These are phyloP conservation scores for Dromiciops gliroides DNA, from an alignment of 2,113 vertebrate genomes.

Conservation along the genomic window DNA sequence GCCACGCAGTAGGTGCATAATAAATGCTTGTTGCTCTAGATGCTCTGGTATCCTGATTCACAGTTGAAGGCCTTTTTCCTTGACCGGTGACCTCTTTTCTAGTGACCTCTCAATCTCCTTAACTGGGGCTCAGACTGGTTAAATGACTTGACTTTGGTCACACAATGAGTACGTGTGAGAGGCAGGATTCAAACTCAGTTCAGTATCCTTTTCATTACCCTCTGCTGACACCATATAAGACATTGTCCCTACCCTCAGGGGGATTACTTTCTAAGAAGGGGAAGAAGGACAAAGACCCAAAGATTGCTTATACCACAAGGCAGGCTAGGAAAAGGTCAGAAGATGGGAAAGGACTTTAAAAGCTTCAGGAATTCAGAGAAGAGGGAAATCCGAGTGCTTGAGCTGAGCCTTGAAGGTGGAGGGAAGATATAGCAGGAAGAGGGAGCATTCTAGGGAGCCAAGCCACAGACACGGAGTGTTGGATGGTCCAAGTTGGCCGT, in stretches of 20 bases:
- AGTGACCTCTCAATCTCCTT: too few species aligned
- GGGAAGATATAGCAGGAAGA: not conserved
- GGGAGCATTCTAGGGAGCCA: not conserved
- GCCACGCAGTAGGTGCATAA: too few species aligned
- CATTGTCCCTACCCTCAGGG: not conserved
- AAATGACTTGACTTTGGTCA: too few species aligned
- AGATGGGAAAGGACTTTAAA: not conserved
- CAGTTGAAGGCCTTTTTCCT: too few species aligned
- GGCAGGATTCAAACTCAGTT: not conserved
- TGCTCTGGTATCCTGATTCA: too few species aligned
- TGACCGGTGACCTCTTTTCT: too few species aligned
- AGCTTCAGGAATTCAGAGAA: not conserved
- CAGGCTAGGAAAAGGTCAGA: not conserved
- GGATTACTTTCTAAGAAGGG: not conserved
- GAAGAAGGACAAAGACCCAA: not conserved
- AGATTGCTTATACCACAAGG: not conserved
- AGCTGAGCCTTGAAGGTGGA: not conserved
- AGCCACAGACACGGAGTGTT: not conserved
- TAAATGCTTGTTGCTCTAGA: too few species aligned
- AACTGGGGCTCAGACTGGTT: too few species aligned
- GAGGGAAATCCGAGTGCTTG: not conserved
- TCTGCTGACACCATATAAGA: not conserved
- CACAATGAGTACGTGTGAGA: not conserved
- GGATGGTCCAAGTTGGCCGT: not conserved
- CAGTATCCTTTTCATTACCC: not conserved